Conservation (phyloP, 1,140 invertebrate genomes). For the Euborellia annulipes region DNA sequence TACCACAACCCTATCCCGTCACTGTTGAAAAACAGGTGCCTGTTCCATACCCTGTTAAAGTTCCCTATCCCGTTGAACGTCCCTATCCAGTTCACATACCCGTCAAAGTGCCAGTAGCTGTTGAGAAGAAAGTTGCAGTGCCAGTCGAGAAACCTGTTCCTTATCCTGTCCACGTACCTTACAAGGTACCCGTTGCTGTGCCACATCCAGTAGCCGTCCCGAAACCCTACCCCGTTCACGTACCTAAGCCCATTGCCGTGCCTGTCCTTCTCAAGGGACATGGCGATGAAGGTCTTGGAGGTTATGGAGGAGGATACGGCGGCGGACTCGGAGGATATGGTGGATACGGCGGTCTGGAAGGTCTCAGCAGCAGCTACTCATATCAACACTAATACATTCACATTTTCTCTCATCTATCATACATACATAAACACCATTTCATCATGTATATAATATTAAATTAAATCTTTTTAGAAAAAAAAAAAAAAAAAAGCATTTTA, state of each 20-base stretch:
- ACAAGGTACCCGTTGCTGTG: background rate
- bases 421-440: too few relatives aligned
- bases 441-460: too few relatives aligned
- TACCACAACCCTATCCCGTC: background rate
- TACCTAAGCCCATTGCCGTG: background rate
- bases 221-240: background rate
- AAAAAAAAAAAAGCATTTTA: too few relatives aligned
- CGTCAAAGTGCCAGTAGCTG: background rate
- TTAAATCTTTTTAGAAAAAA: too few relatives aligned
- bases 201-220: background rate
- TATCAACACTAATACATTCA: too few relatives aligned
- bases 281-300: background rate
- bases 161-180: background rate
- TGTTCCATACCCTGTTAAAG: background rate
- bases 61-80: background rate
- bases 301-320: background rate
- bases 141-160: conserved; percentile 2
- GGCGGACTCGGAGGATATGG: background rate
- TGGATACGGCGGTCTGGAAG: background rate
- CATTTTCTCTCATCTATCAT: too few relatives aligned
- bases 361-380: too few relatives aligned
- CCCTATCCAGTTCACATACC: background rate
- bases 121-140: too few relatives aligned
- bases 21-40: background rate
- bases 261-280: background rate